Base-by-base conservation (phyloP, 1,140 invertebrate species). In the Ctenoplectra terminalis region DNA sequence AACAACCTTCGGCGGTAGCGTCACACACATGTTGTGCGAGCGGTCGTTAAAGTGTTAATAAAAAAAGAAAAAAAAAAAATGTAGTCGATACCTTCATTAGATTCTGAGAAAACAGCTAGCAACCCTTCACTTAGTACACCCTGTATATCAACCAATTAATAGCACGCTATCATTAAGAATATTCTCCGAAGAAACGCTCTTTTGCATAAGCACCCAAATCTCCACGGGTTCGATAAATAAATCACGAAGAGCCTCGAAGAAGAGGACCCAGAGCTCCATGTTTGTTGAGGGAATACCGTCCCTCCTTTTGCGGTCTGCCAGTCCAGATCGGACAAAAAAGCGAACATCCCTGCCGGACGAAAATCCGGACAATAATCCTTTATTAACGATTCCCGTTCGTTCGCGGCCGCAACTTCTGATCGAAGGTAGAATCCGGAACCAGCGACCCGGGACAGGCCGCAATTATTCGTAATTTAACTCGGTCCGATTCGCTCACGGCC, bases 401-500 rank as follows among this genome's bases (percentile, higher is more conserved):
- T 17, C 37, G 67, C 69, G 31, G 43, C 40, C 48, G 54, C 46
- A 75, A 52, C 50, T 71, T 56, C 52, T 71, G 52, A 84, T 73
- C 83, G 60, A 58, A 69, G 37, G 17, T 6, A 7, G 46, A 17
- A 54, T 29, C 52, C 37, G 50, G 29, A 40, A 26, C 29, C 29
- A 7, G 31, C 23, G 43, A n/a, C 50, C 26, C 26, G 58, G 37
- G 26, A 69, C 64, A 67, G 77, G 31, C 61, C 37, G 54, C 46
- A 71, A 85, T 85, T 71, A 71, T 66, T 69, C 69, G 75, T 85
- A 72, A 85, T 81, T 86, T 64, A 67, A 50, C 63, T 48, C 50
- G 67, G 72, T 56, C 46, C 31, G 60, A 50, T 76, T 60, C 81
- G 56, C 15, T 23, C n/a, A 9, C 50, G 48, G 54, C 4, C 54